Evolutionary conservation across 2,888 invertebrate species (phyloP), one percentile per base, ranked within the genome.

Genomic region (Merodon equestris): DNA sequence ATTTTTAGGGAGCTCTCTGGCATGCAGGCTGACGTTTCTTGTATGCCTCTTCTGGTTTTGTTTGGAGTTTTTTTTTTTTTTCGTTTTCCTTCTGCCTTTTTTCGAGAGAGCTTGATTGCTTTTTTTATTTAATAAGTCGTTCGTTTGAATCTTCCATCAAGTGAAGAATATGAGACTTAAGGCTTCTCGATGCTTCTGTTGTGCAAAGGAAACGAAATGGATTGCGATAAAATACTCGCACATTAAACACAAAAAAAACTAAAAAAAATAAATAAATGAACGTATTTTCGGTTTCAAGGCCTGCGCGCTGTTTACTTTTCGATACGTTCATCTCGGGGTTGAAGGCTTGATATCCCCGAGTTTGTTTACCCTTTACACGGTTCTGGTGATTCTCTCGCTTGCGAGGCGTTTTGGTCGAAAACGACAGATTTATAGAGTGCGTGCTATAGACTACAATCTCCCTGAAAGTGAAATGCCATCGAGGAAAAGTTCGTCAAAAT

Each of bases 251-350:
- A n/a, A n/a, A 13, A 9, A 1, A 27, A 42, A 54, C 53, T 42
- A 19, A 63, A 56, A 54, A 44, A 57, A 64, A 51, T 48, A 71
- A 63, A 57, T 63, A 71, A 63, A 60, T 42, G 13, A 42, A 54
- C 45, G 54, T 72, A 72, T 72, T 72, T 72, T 72, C 72, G 72
- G 72, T 72, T 51, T 72, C 72, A 72, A 72, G 72, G 72, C 72
- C 72, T 72, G 57, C 45, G 38, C 38, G 44, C 27, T 72, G 64
- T 72, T 72, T 72, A 64, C 51, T 63, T 58, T 58, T 51, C 57
- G 72, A 72, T 72, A 72, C 72, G 64, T 64, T 63, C 54, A 63
- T 51, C 63, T 14, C 45, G n/a, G 64, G 38, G 72, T 72, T 72
- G 72, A 72, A 72, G 72, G 72, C 72, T 72, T 45, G n/a, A 12